These are phyloP conservation scores for Caerostris extrusa DNA, from an alignment of 1,140 invertebrate genomes.

Conservation along the genomic window DNA sequence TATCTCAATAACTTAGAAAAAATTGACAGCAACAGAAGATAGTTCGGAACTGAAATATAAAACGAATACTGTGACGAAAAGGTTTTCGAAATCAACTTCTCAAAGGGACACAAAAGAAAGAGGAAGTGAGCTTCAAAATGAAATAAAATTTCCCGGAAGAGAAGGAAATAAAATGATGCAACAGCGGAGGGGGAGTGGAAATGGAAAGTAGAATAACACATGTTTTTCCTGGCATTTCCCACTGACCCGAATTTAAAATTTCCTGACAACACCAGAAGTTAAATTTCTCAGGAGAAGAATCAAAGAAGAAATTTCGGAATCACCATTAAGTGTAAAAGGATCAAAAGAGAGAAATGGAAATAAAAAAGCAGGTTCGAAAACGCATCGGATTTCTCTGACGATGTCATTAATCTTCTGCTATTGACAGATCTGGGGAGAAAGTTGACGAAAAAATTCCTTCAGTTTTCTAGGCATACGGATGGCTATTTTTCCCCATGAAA, in stretches of 20 bases:
- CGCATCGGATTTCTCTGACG: neutral
- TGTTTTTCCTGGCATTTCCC: constrained; percentile 17
- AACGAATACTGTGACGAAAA: neutral
- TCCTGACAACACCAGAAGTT: constrained; percentile 48
- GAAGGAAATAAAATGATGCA: neutral
- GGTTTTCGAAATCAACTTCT: neutral
- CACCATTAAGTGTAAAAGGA: constrained; percentile 24
- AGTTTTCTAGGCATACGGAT: neutral
- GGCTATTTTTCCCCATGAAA: constrained; percentile 16
- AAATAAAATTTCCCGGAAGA: constrained; percentile 25
- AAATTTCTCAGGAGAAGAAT: neutral
- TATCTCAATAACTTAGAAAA: no score
- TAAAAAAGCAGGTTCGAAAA: neutral
- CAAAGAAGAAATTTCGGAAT: neutral
- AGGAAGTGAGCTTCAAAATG: neutral
- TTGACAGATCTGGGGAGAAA: constrained; percentile 31
- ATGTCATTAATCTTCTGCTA: constrained; percentile 52
- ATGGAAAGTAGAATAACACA: neutral
- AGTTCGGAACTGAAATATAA: no score
- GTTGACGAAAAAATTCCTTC: neutral
- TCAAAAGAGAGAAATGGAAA: neutral
- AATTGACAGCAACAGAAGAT: neutral
- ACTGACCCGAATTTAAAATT: constrained; percentile 17
- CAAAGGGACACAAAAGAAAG: neutral
- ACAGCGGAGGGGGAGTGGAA: neutral